Evolutionary conservation across 2,113 vertebrate genomes (phyloP), one percentile per base, ranked within the genome.

Genomic region (Esox niger): DNA sequence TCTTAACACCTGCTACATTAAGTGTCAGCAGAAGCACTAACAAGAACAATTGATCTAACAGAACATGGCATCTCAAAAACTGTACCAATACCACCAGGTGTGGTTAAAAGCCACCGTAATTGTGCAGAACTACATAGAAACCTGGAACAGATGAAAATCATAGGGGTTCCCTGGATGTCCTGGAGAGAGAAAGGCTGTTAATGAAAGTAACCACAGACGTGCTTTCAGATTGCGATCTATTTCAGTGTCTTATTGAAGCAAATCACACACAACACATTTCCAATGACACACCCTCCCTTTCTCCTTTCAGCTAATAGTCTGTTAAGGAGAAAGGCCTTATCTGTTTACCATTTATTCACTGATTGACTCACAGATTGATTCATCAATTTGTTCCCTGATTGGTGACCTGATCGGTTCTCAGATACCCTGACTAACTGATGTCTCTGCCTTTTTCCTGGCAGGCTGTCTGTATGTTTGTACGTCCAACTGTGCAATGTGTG

Each of bases 401-500:
- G 76, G 78, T 71, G 79, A 76, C 64, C 64, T 77, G 79, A 82
- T 82, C 78, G 74, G 74, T 58, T 74, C 74, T 54, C 58, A 59
- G 38, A 82, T 79, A 55, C 56, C 61, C 73, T 82, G 78, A 79
- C 65, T 74, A 79, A 83, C 65, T 74, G 80, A 83, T 76, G 65
- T 79, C 77, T 77, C 66, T 74, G 38, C 38, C 38, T 3, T 43
- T 4, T 43, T 43, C 38, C 38, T 43, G 15, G 1, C 13, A 15
- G 38, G 1, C 35, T 56, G n/a, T n/a, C n/a, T n/a, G n/a, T n/a
- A 55, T 62, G 64, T 76, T 67, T 73, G 23, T 63, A 88, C 88
- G 77, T 91, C 86, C 64, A 88, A 86, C 72, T 84, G 82, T 79
- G 82, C 79, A 70, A 86, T 85, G 55, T 85, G 86, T 66, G 75